A percentile compares a stretch with the other conserved stretches of the same genome.
phyloP scores from a whole-genome alignment of 92 coral and sea anemone species.

The Isaurus tuberculatus region DNA sequence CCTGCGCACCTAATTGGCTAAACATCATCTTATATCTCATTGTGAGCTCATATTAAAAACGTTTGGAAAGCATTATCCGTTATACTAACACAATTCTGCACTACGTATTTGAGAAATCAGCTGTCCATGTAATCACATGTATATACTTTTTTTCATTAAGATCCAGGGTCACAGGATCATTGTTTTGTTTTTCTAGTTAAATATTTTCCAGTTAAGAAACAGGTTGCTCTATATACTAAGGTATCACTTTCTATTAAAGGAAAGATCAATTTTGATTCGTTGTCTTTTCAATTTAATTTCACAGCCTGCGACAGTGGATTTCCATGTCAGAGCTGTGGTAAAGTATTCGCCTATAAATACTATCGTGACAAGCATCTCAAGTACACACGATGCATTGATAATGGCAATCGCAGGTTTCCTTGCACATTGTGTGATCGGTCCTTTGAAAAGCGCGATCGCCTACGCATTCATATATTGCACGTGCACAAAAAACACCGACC shows the following conservation, averaged over 20 bases:
- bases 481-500: constrained; percentile 99
- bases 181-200: too few species aligned
- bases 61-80: too few species aligned
- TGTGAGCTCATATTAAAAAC: too few species aligned
- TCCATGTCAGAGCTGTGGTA: constrained; percentile 95
- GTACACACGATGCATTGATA: constrained; percentile 97
- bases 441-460: constrained; percentile 97
- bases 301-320: constrained; percentile 65
- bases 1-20: too few species aligned
- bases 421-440: constrained; percentile 94
- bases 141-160: too few species aligned
- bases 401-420: constrained; percentile 97
- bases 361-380: constrained; percentile 98
- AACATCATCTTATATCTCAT: too few species aligned
- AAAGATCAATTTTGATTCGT: not conserved
- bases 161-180: too few species aligned
- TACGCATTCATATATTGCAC: constrained; percentile 93
- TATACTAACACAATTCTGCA: too few species aligned
- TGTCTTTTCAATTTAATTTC: not conserved
- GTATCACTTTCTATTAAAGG: not conserved
- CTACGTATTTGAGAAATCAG: too few species aligned
- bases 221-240: not conserved
- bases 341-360: constrained; percentile 94
- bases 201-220: too few species aligned
- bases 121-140: too few species aligned